A percentile compares a stretch with the other conserved stretches of the same genome.
Evolutionary conservation across 2,888 invertebrate species (phyloP).

Genomic region (Macrophya annulata): DNA sequence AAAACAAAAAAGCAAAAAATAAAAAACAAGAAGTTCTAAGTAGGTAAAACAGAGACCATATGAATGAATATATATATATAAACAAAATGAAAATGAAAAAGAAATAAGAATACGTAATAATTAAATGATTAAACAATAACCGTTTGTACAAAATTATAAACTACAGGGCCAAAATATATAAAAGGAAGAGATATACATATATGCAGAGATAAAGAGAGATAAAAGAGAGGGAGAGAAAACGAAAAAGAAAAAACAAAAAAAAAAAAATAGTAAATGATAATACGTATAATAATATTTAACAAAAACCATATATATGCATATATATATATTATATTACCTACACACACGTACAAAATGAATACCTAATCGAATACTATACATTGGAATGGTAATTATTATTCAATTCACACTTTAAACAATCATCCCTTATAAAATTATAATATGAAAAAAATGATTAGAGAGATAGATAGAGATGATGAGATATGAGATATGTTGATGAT

Average conservation of each 20-base stretch:
- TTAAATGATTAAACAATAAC: slow-evolving; percentile 21
- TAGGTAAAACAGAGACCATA: slow-evolving; percentile 56
- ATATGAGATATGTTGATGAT: slow-evolving; percentile 30
- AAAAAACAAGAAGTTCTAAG: neutral
- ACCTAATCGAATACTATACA: neutral
- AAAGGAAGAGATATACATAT: slow-evolving; percentile 53
- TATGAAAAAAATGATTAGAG: slow-evolving; percentile 4
- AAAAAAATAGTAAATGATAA: slow-evolving; percentile 66
- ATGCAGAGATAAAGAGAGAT: slow-evolving; percentile 37
- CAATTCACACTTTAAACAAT: neutral
- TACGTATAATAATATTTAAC: slow-evolving; percentile 40
- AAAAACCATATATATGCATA: neutral
- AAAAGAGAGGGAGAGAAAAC: slow-evolving; percentile 50
- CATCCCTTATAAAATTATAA: slow-evolving; percentile 21
- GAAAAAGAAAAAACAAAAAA: slow-evolving; percentile 60
- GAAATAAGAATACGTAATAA: slow-evolving; percentile 2
- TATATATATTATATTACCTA: neutral
- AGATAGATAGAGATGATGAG: neutral
- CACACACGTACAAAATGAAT: slow-evolving; percentile 8
- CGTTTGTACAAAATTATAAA: slow-evolving; percentile 76
- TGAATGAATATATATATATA: neutral
- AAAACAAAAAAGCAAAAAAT: neutral
- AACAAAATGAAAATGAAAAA: slow-evolving; percentile 19
- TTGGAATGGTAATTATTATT: slow-evolving; percentile 1
- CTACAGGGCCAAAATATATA: slow-evolving; percentile 74